Base-by-base conservation (phyloP, 2,797 vertebrate species). In the Cyprinodon diabolis region DNA sequence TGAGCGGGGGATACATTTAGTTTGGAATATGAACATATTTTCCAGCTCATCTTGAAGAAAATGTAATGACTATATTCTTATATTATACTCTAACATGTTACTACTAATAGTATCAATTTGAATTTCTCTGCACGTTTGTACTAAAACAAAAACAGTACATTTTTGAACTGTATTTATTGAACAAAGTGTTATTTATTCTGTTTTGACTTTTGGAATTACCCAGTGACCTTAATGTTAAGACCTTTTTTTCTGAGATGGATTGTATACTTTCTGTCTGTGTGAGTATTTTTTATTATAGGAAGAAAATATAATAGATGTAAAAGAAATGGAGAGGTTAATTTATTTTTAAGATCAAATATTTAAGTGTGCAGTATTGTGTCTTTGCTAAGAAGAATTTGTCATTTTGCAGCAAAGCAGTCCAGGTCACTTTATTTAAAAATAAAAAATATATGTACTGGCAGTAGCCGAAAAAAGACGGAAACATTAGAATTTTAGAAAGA, bases 21-120 rank as follows among this genome's bases (percentile, higher is more conserved):
- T 71, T 58, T 72, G 51, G n/a, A 74, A 37, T 51, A 56, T 66
- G 56, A 25, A 43, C 12, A 66, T 79, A 70, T 66, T 69, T 72
- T 47, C 3, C 3, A 47, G 14, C 19, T 14, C 6, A 52, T 21
- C 49, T 63, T 43, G 68, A 71, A 63, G 8, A 45, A 68, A 17
- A 9, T 23, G 54, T 2, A 68, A 23, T 76, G 12, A 72, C 67
- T 52, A 55, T 71, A 17, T 45, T 12, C 35, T 30, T 54, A n/a
- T 45, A 63, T 76, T 25, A 66, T 62, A 69, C 71, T 9, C 4
- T 68, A 40, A 63, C 56, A 47, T 70, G 13, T 62, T 62, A 56
- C 19, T 57, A 67, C 14, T 25, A 43, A 69, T 9, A 55, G 14
- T 56, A 71, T 71, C 0, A 45, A 35, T 69, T 67, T 45, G 35